A percentile compares a stretch with the other conserved stretches of the same genome.
Conservation (phyloP, 2,113 vertebrate species). For the Ellobius talpinus region DNA sequence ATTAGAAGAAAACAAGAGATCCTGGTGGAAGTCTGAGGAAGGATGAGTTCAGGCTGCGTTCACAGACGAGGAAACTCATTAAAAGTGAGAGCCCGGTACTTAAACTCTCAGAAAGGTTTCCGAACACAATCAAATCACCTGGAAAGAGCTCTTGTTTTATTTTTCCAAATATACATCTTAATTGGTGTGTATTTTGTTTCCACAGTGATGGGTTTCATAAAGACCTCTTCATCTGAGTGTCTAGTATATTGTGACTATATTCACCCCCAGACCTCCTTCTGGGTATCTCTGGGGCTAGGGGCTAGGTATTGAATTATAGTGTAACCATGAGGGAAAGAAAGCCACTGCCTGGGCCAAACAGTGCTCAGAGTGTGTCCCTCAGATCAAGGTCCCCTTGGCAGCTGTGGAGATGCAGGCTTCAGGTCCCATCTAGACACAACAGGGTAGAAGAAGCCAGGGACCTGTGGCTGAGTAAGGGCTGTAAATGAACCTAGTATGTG, state of each 20-base stretch:
- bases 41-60: background rate
- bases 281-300: background rate
- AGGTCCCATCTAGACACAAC: background rate
- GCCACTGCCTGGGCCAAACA: background rate
- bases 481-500: background rate
- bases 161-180: background rate
- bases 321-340: background rate
- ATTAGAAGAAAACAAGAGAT: background rate
- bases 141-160: background rate
- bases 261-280: background rate
- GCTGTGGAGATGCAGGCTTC: background rate
- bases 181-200: background rate
- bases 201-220: background rate
- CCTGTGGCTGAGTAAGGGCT: background rate
- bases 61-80: background rate
- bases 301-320: background rate
- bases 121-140: background rate
- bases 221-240: background rate
- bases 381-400: background rate
- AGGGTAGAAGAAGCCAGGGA: background rate
- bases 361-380: background rate
- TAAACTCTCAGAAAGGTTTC: background rate
- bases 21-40: background rate
- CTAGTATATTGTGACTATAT: background rate
- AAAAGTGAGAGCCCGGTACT: background rate